Percentiles rank a stretch among this genome's conserved stretches.
Conservation (phyloP, 2,113 vertebrate species). For the Pelmatolapia mariae region DNA sequence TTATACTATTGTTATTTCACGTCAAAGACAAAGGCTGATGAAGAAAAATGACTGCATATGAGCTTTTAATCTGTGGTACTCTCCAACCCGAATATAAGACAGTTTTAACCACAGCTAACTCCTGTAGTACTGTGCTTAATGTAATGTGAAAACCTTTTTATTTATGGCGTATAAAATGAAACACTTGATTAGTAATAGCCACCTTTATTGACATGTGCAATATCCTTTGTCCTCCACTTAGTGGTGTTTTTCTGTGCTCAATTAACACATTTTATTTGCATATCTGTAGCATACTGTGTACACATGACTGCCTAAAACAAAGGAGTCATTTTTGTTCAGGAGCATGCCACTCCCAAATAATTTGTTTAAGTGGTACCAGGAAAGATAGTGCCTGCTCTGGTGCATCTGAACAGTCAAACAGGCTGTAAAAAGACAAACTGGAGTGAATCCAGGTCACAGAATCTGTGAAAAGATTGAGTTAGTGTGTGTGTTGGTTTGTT, state of each 20-base stretch:
- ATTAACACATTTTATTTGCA: neutral
- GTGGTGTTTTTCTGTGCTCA: neutral
- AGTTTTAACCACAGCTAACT: accelerated
- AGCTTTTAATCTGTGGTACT: neutral
- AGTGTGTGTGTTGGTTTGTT: neutral
- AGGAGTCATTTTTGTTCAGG: neutral
- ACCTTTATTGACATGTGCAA: neutral
- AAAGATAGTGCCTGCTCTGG: neutral
- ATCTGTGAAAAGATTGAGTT: neutral
- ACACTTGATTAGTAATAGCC: accelerated
- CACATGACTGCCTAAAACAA: neutral
- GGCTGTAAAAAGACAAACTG: neutral
- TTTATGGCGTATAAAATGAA: neutral
- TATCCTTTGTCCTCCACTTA: neutral
- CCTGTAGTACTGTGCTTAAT: accelerated
- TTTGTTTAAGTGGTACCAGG: neutral
- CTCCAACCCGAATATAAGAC: neutral
- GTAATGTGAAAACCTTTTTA: neutral
- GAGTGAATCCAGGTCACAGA: neutral
- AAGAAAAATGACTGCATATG: neutral
- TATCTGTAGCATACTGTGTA: neutral
- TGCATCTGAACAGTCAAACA: neutral
- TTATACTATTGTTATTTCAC: neutral
- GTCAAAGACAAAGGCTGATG: accelerated
- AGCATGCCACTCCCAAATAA: neutral